Conservation (phyloP, 1,140 invertebrate genomes). For the Brachionus calyciflorus region DNA sequence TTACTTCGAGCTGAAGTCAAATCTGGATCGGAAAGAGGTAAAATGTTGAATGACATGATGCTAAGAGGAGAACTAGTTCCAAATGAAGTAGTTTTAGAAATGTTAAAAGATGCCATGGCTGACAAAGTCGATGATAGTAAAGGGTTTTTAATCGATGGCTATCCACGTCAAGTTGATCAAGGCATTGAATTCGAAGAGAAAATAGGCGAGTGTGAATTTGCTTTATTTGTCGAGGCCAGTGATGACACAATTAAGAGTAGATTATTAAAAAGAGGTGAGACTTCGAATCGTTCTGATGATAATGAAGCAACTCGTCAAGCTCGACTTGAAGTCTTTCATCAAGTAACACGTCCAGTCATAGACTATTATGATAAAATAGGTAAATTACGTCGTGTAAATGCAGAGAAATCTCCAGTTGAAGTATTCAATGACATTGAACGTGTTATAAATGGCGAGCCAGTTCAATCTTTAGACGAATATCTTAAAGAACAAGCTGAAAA, state of each 20-base stretch:
- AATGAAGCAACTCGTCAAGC: constrained; percentile 85
- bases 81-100: constrained; percentile 56
- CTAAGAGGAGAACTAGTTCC: constrained; percentile 81
- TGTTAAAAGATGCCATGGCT: constrained; percentile 58
- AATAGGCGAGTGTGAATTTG: constrained; percentile 64
- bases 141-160: constrained; percentile 79
- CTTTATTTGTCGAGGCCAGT: constrained; percentile 87
- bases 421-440: constrained; percentile 23
- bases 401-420: constrained; percentile 4
- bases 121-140: constrained; percentile 51
- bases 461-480: constrained; percentile 1
- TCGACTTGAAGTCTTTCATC: constrained; percentile 60
- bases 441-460: neutral
- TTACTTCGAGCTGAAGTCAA: constrained; percentile 79
- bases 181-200: constrained; percentile 64
- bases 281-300: constrained; percentile 86
- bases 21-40: constrained; percentile 69
- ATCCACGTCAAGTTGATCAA: constrained; percentile 79
- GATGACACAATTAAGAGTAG: constrained; percentile 76
- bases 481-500: constrained; percentile 2
- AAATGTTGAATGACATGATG: constrained; percentile 74
- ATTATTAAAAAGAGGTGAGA: constrained; percentile 74
- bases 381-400: constrained; percentile 14
- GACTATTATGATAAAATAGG: constrained; percentile 69
- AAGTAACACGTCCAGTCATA: constrained; percentile 61